These are phyloP conservation scores for Troides helena DNA, from an alignment of 2,888 invertebrate genomes.

Conservation along the genomic window DNA sequence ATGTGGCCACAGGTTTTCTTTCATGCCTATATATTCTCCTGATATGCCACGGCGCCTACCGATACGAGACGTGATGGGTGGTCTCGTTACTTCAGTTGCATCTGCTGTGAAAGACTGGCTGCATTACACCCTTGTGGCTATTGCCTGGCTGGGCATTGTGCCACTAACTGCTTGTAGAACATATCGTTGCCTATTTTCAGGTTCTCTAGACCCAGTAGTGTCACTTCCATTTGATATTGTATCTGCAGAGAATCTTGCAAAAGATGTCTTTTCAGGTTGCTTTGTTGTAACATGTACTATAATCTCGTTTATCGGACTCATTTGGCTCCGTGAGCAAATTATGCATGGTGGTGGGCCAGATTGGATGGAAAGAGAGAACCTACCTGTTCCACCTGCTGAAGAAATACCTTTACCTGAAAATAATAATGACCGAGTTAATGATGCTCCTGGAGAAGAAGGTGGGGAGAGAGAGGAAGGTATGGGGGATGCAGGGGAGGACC, in stretches of 20 bases:
- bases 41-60: conserved; percentile 99
- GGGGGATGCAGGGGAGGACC: conserved; percentile 71
- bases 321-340: conserved; percentile 99
- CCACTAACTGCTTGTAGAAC: conserved; percentile 98
- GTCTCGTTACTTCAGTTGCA: conserved; percentile 92
- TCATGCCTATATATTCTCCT: conserved; percentile 99
- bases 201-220: conserved; percentile 91
- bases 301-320: conserved; percentile 96
- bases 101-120: conserved; percentile 98
- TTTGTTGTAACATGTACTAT: conserved; percentile 98
- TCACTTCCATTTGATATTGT: conserved; percentile 95
- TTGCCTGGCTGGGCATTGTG: conserved; percentile 98
- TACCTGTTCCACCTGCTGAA: conserved; percentile 73
- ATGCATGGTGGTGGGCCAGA: conserved; percentile 98
- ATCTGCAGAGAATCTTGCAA: conserved; percentile 94
- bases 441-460: conserved; percentile 58
- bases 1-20: conserved; percentile 98
- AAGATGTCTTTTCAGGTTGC: conserved; percentile 97
- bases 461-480: conserved; percentile 60
- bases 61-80: conserved; percentile 93
- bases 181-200: conserved; percentile 95
- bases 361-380: conserved; percentile 91
- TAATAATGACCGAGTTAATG: conserved; percentile 72
- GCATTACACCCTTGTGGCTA: conserved; percentile 97
- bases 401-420: conserved; percentile 71